phyloP scores from a whole-genome alignment of 2,888 invertebrate genomes.

The Luperina testacea region DNA sequence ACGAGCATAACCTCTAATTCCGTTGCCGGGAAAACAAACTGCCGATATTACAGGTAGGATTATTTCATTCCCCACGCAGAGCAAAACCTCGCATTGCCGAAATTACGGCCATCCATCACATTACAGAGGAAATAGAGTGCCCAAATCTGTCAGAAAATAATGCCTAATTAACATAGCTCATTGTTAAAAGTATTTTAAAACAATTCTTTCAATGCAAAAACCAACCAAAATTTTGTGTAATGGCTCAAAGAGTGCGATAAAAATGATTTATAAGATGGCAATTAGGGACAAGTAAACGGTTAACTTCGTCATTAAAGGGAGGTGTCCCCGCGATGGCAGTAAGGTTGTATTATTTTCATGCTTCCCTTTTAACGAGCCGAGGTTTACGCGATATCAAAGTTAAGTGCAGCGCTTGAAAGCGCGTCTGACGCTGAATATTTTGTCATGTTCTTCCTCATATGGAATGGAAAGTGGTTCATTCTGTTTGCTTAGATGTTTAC shows the following conservation, averaged over 20 bases:
- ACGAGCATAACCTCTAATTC: conserved; percentile 43
- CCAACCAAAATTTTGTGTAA: conserved; percentile 67
- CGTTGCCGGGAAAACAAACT: conserved; percentile 47
- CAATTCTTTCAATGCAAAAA: conserved; percentile 34
- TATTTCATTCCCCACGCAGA: conserved; percentile 49
- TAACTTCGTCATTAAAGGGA: conserved; percentile 53
- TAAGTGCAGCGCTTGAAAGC: conserved; percentile 41
- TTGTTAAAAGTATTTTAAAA: conserved; percentile 50
- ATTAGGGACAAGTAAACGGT: conserved; percentile 70
- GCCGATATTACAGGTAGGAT: conserved; percentile 56
- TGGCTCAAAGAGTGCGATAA: conserved; percentile 74
- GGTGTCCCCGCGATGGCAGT: conserved; percentile 27
- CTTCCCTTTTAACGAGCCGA: conserved; percentile 47
- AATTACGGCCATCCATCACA: conserved; percentile 57
- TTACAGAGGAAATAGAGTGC: conserved; percentile 38
- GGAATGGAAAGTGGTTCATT: not conserved
- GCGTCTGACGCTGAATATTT: not conserved
- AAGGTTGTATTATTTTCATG: conserved; percentile 44
- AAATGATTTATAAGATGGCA: conserved; percentile 80
- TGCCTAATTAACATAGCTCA: conserved; percentile 55
- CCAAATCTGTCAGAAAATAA: conserved; percentile 53
- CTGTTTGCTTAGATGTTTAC: not conserved
- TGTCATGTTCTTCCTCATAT: conserved; percentile 5
- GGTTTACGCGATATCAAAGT: conserved; percentile 40
- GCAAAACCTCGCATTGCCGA: conserved; percentile 46